Percentiles rank a stretch among this genome's conserved stretches.
Evolutionary conservation across 2,888 invertebrate genomes (phyloP).

Genomic region (Sinhomidia bicolor): DNA sequence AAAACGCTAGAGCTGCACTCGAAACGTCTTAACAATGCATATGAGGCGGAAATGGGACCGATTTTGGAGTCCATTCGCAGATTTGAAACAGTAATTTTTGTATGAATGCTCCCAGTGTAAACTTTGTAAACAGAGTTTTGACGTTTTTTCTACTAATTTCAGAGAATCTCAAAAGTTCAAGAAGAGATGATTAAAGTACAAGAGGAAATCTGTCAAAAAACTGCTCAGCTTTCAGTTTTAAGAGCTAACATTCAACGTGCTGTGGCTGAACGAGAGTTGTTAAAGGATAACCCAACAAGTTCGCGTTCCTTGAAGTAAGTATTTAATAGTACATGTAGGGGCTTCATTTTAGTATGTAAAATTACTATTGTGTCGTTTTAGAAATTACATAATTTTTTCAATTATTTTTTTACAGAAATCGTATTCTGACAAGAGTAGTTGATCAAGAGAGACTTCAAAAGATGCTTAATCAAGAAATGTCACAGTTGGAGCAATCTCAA

Average conservation of each 20-base stretch:
- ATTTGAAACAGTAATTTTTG: constrained; percentile 52
- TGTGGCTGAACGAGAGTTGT: constrained; percentile 83
- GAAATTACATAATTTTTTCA: too few relatives aligned
- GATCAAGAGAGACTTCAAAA: constrained; percentile 67
- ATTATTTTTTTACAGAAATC: constrained; percentile 63
- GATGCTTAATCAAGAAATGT: constrained; percentile 45
- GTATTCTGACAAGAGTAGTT: constrained; percentile 55
- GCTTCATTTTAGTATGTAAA: too few relatives aligned
- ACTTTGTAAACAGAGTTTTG: neutral
- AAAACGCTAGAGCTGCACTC: constrained; percentile 57
- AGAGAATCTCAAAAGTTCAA: constrained; percentile 33
- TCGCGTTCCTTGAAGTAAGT: constrained; percentile 71
- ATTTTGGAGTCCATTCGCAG: constrained; percentile 40
- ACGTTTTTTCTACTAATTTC: neutral
- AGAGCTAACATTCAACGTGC: constrained; percentile 82
- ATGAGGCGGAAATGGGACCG: constrained; percentile 62
- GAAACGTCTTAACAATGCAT: constrained; percentile 28
- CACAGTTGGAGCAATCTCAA: constrained; percentile 58
- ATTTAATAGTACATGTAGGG: neutral
- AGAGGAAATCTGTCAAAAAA: constrained; percentile 81
- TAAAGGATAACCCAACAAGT: constrained; percentile 78
- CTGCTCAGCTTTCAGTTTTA: constrained; percentile 82
- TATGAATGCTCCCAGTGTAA: neutral
- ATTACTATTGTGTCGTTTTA: too few relatives aligned
- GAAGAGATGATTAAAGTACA: constrained; percentile 52